Percentiles rank a stretch among this genome's conserved stretches.
Conservation (phyloP, 2,888 invertebrate species). For the Trachelus tabidus region DNA sequence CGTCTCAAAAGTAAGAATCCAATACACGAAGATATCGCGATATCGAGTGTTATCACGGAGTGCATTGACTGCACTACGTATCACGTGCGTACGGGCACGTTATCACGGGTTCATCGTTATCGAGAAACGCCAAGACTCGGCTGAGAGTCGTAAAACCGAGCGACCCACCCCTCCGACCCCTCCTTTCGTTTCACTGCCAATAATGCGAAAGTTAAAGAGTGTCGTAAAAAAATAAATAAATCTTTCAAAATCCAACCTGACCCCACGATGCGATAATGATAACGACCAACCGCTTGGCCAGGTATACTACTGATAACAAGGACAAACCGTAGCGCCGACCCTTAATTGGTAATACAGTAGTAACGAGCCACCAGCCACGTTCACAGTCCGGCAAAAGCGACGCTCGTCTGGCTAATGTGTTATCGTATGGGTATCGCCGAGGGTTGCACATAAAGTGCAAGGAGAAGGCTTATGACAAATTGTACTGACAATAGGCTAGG, state of each 20-base stretch:
- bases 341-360: neutral
- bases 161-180: neutral
- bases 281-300: neutral
- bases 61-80: neutral
- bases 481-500: constrained; percentile 35
- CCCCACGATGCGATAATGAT: neutral
- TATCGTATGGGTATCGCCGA: constrained; percentile 26
- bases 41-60: neutral
- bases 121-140: neutral
- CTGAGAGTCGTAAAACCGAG: neutral
- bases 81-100: neutral
- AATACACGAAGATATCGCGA: neutral
- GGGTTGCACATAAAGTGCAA: constrained; percentile 30
- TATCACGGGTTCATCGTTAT: neutral
- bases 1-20: neutral
- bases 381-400: neutral
- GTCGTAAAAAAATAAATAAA: neutral
- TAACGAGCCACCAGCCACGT: neutral
- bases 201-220: neutral
- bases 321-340: neutral
- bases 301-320: neutral
- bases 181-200: neutral
- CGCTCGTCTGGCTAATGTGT: neutral
- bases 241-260: neutral
- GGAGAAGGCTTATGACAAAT: constrained; percentile 41